phyloP scores from a whole-genome alignment of 2,888 invertebrate genomes.

The Archaeoteleia sp. region DNA sequence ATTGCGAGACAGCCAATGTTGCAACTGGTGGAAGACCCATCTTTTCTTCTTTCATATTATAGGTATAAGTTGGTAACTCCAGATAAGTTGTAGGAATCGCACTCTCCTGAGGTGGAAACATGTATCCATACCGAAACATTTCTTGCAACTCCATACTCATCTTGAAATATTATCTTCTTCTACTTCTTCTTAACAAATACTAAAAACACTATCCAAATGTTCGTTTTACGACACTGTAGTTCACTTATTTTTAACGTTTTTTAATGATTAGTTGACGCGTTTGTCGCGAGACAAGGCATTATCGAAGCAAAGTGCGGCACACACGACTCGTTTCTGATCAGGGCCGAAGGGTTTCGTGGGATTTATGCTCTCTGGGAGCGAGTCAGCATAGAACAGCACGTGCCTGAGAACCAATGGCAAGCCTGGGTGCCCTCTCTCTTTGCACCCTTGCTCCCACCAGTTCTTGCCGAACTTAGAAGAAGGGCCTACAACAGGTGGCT shows the following conservation, averaged over 20 bases:
- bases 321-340: slow-evolving; percentile 67
- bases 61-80: slow-evolving; percentile 65
- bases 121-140: slow-evolving; percentile 73
- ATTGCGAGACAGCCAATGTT: slow-evolving; percentile 55
- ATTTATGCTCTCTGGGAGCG: slow-evolving; percentile 72
- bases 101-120: slow-evolving; percentile 69
- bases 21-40: slow-evolving; percentile 65
- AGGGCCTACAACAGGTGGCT: slow-evolving; percentile 68
- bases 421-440: slow-evolving; percentile 27
- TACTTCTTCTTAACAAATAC: too few relatives aligned
- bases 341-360: slow-evolving; percentile 54
- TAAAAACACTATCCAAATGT: too few relatives aligned
- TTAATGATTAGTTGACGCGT: neutral
- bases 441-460: slow-evolving; percentile 58
- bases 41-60: slow-evolving; percentile 63
- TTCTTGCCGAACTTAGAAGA: slow-evolving; percentile 16
- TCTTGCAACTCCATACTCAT: slow-evolving; percentile 70
- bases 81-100: slow-evolving; percentile 63
- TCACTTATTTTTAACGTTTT: neutral
- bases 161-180: too few relatives aligned
- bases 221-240: too few relatives aligned
- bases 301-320: slow-evolving; percentile 43
- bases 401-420: slow-evolving; percentile 69
- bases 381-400: slow-evolving; percentile 72
- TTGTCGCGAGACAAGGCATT: neutral